Conservation (phyloP, 30 jellyfish, hydroid and myxozoan species). For the Aurelia aurita region DNA sequence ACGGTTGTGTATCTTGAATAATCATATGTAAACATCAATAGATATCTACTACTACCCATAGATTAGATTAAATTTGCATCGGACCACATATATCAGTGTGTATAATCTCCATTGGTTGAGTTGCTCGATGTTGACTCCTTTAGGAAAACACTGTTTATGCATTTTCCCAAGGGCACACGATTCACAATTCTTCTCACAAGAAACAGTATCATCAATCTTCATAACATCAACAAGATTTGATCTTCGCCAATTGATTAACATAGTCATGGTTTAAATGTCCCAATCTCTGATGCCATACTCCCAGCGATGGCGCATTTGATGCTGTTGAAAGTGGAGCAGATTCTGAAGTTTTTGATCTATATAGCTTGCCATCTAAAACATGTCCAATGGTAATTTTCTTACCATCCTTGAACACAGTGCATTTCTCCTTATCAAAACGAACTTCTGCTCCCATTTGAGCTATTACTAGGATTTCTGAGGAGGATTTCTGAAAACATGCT, state of each 20-base stretch:
- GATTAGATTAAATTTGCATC: slow-evolving; percentile 54
- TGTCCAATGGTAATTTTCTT: slow-evolving; percentile 35
- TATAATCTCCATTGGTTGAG: slow-evolving; percentile 59
- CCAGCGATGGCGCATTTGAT: slow-evolving; percentile 12
- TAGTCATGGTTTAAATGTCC: slow-evolving; percentile 61
- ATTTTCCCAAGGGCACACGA: slow-evolving; percentile 59
- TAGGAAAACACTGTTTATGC: slow-evolving; percentile 47
- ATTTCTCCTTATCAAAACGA: slow-evolving; percentile 29
- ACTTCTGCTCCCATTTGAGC: slow-evolving; percentile 34
- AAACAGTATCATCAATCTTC: slow-evolving; percentile 27
- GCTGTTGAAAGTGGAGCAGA: slow-evolving; percentile 35
- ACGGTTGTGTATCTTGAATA: slow-evolving; percentile 55
- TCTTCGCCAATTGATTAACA: slow-evolving; percentile 34
- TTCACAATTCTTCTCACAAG: slow-evolving; percentile 55
- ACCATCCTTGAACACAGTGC: slow-evolving; percentile 31
- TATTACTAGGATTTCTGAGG: slow-evolving; percentile 22
- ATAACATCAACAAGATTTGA: slow-evolving; percentile 51
- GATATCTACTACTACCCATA: slow-evolving; percentile 58
- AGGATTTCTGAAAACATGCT: no score
- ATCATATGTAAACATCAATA: slow-evolving; percentile 65
- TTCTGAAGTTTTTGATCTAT: slow-evolving; percentile 39
- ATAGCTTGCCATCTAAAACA: slow-evolving; percentile 47
- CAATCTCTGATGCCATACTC: slow-evolving; percentile 52
- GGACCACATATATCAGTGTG: slow-evolving; percentile 81
- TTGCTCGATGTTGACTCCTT: slow-evolving; percentile 30